These are phyloP conservation scores for Platysternon megacephalum DNA, from an alignment of 2,113 vertebrate genomes.

Conservation along the genomic window DNA sequence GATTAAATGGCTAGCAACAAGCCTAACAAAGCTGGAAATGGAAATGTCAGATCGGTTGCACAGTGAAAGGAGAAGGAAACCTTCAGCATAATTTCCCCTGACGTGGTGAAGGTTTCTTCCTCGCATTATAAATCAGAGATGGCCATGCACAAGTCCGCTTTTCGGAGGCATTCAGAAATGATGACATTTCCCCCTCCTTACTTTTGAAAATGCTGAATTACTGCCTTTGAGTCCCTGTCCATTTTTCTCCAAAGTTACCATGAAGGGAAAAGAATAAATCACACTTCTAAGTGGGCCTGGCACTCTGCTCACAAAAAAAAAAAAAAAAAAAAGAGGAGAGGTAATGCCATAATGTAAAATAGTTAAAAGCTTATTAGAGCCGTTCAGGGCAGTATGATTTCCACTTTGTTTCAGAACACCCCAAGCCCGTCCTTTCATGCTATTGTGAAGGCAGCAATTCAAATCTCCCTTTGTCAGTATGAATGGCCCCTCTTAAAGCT, in stretches of 20 bases:
- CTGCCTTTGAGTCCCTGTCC: constrained; percentile 80
- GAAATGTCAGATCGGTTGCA: neutral
- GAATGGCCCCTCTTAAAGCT: constrained; percentile 93
- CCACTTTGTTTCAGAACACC: constrained; percentile 94
- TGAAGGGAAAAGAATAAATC: constrained; percentile 94
- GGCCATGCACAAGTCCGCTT: neutral
- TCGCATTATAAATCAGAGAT: neutral
- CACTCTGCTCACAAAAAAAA: constrained; percentile 79
- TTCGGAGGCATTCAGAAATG: constrained; percentile 53
- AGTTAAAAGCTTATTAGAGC: constrained; percentile 98
- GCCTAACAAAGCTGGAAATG: neutral
- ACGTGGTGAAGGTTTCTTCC: neutral
- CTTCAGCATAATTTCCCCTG: neutral
- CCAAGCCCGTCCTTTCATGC: constrained; percentile 95
- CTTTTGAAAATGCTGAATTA: constrained; percentile 79
- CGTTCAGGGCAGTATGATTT: constrained; percentile 92
- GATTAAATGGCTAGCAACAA: neutral
- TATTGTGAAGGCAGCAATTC: constrained; percentile 95
- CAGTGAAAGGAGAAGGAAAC: neutral
- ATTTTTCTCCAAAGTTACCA: constrained; percentile 83
- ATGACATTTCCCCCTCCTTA: constrained; percentile 73
- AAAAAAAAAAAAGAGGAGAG: constrained; percentile 61
- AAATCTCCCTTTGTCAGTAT: constrained; percentile 93
- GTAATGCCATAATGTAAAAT: constrained; percentile 88
- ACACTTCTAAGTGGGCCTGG: constrained; percentile 85